phyloP scores from a whole-genome alignment of 2,797 vertebrate genomes.

The Sebastes matsubarae region DNA sequence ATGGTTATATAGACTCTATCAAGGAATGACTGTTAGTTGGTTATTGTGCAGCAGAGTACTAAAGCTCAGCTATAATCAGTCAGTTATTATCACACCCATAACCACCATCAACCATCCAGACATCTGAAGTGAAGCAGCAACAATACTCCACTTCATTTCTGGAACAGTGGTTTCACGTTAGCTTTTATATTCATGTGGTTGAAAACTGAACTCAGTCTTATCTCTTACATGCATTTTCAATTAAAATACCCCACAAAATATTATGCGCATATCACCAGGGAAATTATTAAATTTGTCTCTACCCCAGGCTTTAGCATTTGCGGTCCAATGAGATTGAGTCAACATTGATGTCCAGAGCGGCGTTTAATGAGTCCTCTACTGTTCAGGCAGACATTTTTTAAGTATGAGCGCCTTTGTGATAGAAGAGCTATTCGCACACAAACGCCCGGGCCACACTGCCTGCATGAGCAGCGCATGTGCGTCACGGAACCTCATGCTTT shows the following conservation, averaged over 20 bases:
- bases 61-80: background rate
- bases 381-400: slow-evolving; percentile 66
- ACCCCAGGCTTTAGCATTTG: background rate
- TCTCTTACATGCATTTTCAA: slow-evolving; percentile 29
- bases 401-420: slow-evolving; percentile 34
- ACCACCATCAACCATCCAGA: slow-evolving; percentile 4
- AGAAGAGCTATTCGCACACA: background rate
- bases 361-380: slow-evolving; percentile 58
- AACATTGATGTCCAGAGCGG: slow-evolving; percentile 45
- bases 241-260: slow-evolving; percentile 28
- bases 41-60: slow-evolving; percentile 4
- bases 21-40: slow-evolving; percentile 9
- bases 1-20: background rate
- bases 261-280: background rate
- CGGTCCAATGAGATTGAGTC: slow-evolving; percentile 23
- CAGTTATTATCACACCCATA: background rate
- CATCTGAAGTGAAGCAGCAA: slow-evolving; percentile 20
- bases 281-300: slow-evolving; percentile 29
- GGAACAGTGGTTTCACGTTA: slow-evolving; percentile 14
- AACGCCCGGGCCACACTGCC: too few species aligned
- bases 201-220: slow-evolving; percentile 20
- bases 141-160: background rate
- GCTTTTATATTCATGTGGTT: background rate
- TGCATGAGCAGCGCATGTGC: too few species aligned
- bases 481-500: too few species aligned